phyloP scores from a whole-genome alignment of 2,797 vertebrate species.

The Gephyroberyx darwinii region DNA sequence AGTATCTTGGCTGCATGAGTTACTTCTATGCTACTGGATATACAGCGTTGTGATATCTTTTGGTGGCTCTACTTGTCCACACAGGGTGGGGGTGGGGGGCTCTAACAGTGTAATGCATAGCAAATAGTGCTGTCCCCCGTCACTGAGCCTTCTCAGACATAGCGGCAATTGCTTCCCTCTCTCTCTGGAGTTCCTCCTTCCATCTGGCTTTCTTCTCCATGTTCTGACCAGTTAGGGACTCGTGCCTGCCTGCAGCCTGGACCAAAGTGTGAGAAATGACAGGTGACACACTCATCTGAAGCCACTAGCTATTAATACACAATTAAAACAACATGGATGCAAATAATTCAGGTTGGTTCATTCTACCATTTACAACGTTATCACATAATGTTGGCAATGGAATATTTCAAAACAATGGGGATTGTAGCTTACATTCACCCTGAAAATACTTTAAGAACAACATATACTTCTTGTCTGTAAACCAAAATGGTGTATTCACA shows the following conservation, averaged over 20 bases:
- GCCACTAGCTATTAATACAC: too few relatives aligned
- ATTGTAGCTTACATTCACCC: too few relatives aligned
- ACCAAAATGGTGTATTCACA: too few relatives aligned
- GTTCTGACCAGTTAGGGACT: constrained; percentile 82
- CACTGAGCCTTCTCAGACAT: constrained; percentile 71
- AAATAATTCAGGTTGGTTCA: too few relatives aligned
- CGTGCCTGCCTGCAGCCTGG: constrained; percentile 83
- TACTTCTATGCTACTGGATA: not conserved
- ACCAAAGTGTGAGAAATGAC: constrained; percentile 8
- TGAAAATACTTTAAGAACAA: too few relatives aligned
- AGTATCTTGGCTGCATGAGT: not conserved
- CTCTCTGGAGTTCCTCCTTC: constrained; percentile 77
- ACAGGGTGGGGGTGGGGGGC: not conserved
- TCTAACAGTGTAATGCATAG: not conserved
- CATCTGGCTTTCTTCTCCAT: constrained; percentile 88
- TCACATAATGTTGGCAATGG: not conserved
- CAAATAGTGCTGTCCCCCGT: constrained; percentile 28
- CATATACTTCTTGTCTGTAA: too few relatives aligned
- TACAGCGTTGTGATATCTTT: not conserved
- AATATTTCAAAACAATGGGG: too few relatives aligned
- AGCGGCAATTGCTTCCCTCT: constrained; percentile 31
- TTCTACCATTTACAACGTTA: not conserved
- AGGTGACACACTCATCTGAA: not conserved
- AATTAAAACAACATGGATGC: too few relatives aligned
- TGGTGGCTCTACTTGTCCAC: not conserved